These are phyloP conservation scores for Tupiocoris notatus DNA, from an alignment of 2,888 invertebrate species.

Conservation along the genomic window DNA sequence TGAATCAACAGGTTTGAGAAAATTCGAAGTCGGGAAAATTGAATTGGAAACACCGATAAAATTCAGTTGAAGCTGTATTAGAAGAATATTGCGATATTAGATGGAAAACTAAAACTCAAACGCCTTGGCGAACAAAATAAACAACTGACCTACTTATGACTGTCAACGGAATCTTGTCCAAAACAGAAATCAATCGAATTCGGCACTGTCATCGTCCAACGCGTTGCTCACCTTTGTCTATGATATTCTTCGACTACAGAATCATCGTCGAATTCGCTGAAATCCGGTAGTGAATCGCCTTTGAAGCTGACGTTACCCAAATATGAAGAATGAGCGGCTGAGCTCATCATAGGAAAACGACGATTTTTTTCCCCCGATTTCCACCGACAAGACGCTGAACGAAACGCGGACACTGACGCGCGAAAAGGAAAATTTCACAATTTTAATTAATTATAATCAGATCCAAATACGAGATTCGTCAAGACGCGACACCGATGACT, in stretches of 20 bases:
- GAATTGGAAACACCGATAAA: too few relatives aligned
- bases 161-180: too few relatives aligned
- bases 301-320: constrained; percentile 59
- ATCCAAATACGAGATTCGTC: not conserved
- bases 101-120: too few relatives aligned
- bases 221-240: constrained; percentile 56
- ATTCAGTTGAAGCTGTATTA: too few relatives aligned
- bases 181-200: too few relatives aligned
- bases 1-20: too few relatives aligned
- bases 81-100: too few relatives aligned
- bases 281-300: constrained; percentile 59
- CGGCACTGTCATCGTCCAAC: not conserved
- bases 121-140: too few relatives aligned
- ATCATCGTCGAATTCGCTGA: constrained; percentile 60
- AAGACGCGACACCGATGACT: not conserved
- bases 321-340: constrained; percentile 9
- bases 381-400: too few relatives aligned
- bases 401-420: not conserved
- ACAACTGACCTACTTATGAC: not conserved
- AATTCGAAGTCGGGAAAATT: too few relatives aligned
- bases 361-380: too few relatives aligned
- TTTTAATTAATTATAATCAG: not conserved
- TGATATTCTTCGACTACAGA: constrained; percentile 58
- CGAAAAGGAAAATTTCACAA: too few relatives aligned
- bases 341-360: constrained; percentile 12